phyloP scores from a whole-genome alignment of 2,113 vertebrate genomes.

The Verasper variegatus region DNA sequence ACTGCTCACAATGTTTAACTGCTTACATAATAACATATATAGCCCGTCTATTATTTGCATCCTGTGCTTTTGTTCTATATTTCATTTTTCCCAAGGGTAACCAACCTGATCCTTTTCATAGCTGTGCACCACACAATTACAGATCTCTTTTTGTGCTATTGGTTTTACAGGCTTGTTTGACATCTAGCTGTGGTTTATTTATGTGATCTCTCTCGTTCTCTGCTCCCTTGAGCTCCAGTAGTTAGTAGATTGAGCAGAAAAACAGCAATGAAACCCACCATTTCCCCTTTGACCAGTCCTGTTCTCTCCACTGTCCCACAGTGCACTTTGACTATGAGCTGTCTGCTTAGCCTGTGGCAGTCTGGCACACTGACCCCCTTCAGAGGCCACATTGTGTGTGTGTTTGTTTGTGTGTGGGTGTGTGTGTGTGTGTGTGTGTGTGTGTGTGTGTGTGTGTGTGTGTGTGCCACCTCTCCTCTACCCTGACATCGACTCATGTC shows the following conservation, averaged over 20 bases:
- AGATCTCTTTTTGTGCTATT: background rate
- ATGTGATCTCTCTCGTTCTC: background rate
- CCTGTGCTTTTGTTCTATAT: too few relatives aligned
- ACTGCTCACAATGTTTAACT: too few relatives aligned
- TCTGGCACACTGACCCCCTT: constrained; percentile 73
- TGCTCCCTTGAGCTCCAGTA: constrained; percentile 16
- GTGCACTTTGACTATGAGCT: constrained; percentile 61
- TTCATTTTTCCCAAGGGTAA: too few relatives aligned
- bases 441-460: constrained; percentile 9
- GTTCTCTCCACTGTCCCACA: constrained; percentile 56
- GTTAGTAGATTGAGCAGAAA: constrained; percentile 67
- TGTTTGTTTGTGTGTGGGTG: constrained; percentile 24
- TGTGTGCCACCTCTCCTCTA: constrained; percentile 60
- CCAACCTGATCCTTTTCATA: background rate
- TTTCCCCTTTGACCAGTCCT: constrained; percentile 49
- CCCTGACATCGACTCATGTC: constrained; percentile 73
- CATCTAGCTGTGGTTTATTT: background rate
- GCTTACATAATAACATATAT: background rate
- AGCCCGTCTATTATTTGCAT: too few relatives aligned
- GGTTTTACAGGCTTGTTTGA: constrained; percentile 15
- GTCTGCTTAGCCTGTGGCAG: constrained; percentile 69
- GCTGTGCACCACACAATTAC: background rate
- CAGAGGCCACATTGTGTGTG: constrained; percentile 49
- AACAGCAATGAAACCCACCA: constrained; percentile 48
- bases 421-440: constrained; percentile 37